These are phyloP conservation scores for Pangasius djambal DNA, from an alignment of 2,797 vertebrate species.

Conservation along the genomic window DNA sequence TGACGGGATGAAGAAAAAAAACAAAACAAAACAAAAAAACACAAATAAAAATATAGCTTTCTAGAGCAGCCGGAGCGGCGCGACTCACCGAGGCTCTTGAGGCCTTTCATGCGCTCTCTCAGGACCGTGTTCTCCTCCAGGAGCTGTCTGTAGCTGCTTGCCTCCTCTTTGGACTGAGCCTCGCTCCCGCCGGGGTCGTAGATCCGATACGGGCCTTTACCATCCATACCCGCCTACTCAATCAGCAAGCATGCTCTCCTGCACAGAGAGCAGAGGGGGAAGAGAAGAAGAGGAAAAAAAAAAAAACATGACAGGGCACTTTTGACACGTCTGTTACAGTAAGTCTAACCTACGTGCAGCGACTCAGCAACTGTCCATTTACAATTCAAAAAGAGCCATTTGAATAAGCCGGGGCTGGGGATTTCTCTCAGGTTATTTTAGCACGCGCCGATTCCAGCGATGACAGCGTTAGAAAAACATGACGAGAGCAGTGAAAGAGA, in stretches of 20 bases:
- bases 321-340: background rate
- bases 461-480: conserved; percentile 30
- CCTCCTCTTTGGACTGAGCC: conserved; percentile 75
- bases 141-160: conserved; percentile 84
- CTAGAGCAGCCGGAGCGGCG: no score
- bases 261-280: conserved; percentile 11
- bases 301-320: background rate
- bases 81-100: conserved; percentile 90
- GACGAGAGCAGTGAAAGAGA: background rate
- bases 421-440: conserved; percentile 58
- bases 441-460: conserved; percentile 55
- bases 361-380: conserved; percentile 43
- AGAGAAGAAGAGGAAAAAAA: background rate
- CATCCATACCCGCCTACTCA: conserved; percentile 84
- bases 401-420: conserved; percentile 59
- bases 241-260: conserved; percentile 71
- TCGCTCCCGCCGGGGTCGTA: conserved; percentile 92
- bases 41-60: background rate
- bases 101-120: conserved; percentile 95
- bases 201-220: conserved; percentile 94
- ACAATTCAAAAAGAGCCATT: conserved; percentile 62
- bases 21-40: background rate
- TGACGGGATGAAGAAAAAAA: background rate
- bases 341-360: background rate
- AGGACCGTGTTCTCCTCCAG: conserved; percentile 90